phyloP scores from a whole-genome alignment of 1,140 invertebrate genomes.

The Scaptomyza graminum region DNA sequence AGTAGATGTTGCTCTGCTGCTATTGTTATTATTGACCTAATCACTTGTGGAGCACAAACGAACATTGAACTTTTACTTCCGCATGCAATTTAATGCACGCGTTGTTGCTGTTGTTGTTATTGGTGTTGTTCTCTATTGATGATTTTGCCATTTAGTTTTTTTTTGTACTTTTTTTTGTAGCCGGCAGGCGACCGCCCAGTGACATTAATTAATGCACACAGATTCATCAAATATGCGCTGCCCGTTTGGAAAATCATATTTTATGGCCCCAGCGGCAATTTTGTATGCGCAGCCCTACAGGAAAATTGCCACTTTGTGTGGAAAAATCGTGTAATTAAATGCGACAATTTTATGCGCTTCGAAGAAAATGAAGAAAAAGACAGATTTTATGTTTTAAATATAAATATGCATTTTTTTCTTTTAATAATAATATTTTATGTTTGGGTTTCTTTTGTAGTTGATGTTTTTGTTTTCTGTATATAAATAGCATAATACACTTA shows the following conservation, averaged over 20 bases:
- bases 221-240: slow-evolving; percentile 80
- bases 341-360: slow-evolving; percentile 73
- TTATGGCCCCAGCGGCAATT: slow-evolving; percentile 69
- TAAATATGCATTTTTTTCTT: slow-evolving; percentile 49
- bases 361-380: slow-evolving; percentile 1
- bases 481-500: slow-evolving; percentile 73
- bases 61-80: slow-evolving; percentile 84
- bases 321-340: slow-evolving; percentile 78
- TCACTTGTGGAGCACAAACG: slow-evolving; percentile 84
- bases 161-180: neutral
- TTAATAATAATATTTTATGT: slow-evolving; percentile 67
- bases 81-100: slow-evolving; percentile 65
- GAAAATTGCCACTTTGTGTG: slow-evolving; percentile 22
- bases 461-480: slow-evolving; percentile 47
- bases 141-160: slow-evolving; percentile 52
- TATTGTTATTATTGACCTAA: slow-evolving; percentile 83
- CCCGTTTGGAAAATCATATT: slow-evolving; percentile 79
- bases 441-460: slow-evolving; percentile 35
- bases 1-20: slow-evolving; percentile 37
- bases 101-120: slow-evolving; percentile 12
- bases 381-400: slow-evolving; percentile 65
- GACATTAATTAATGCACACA: slow-evolving; percentile 78
- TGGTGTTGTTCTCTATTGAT: slow-evolving; percentile 56
- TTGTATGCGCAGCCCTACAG: slow-evolving; percentile 53
- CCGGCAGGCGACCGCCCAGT: slow-evolving; percentile 65